Base-by-base conservation (phyloP, 2,888 invertebrate genomes). In the Colostygia pectinataria region DNA sequence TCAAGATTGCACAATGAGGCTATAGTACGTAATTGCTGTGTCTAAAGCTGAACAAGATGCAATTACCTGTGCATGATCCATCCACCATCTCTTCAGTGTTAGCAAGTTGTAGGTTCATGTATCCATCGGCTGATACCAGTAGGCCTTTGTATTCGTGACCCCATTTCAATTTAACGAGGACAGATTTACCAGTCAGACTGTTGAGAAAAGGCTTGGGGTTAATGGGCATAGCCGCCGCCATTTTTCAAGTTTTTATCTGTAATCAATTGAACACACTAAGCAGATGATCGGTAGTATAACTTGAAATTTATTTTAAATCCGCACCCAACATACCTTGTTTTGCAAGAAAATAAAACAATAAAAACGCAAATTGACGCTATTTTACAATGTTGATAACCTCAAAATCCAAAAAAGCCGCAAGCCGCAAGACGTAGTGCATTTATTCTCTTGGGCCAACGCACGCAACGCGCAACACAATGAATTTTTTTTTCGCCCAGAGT, bases 191-290 rank as follows among this genome's bases (percentile, higher is more conserved):
- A 0, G 99, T 99, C 36, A 99, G 92, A 74, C 97, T 97, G 91
- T 99, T 99, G 43, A 99, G 92, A 87, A 99, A 99, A 55, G 99
- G 99, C 92, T 99, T 99, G 2, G 99, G 99, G 89, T 99, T 99
- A 77, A 99, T 96, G 65, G 98, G 98, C 96, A 98, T 97, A 84
- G 96, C 94, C 80, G 95, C 93, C 76, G 95, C 91, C 95, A 95
- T 95, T 91, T 74, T 81, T 25, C 33, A 44, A 48, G 49, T 61
- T 73, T 55, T 13, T 41, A 51, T 25, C 66, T 66, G 57, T 29
- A 62, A 63, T 13, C 12, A 43, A 9, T 38, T 25, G 5, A 37
- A 27, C 24, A 33, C 28, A 6, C n/a, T 36, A 25, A 29, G 28
- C 1, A 36, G 7, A 36, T n/a, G n/a, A n/a, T n/a, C 14, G 9